A percentile compares a stretch with the other conserved stretches of the same genome.
Evolutionary conservation across 1,140 invertebrate genomes (phyloP).

Genomic region (Cotesia typhae): DNA sequence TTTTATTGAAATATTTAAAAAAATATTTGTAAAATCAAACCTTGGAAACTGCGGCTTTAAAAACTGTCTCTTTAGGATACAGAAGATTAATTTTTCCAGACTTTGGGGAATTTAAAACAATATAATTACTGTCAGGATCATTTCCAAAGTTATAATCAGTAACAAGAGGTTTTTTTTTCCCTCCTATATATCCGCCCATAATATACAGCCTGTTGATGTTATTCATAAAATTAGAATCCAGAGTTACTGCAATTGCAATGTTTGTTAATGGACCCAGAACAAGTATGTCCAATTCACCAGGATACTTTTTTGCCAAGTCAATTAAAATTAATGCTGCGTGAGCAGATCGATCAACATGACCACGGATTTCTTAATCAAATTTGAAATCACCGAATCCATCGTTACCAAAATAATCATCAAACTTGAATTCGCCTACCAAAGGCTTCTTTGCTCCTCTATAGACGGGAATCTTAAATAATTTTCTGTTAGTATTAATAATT

Average conservation of each 20-base stretch:
- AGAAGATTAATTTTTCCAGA: slow-evolving; percentile 51
- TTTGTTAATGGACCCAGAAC: slow-evolving; percentile 72
- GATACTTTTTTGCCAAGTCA: slow-evolving; percentile 59
- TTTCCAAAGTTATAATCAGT: slow-evolving; percentile 75
- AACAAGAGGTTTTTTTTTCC: slow-evolving; percentile 65
- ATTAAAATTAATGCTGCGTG: slow-evolving; percentile 60
- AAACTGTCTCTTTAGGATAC: slow-evolving; percentile 48
- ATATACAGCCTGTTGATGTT: slow-evolving; percentile 67
- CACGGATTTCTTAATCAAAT: slow-evolving; percentile 48
- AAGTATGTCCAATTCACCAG: slow-evolving; percentile 64
- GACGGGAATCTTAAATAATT: slow-evolving; percentile 62
- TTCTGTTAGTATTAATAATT: not conserved
- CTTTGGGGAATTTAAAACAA: slow-evolving; percentile 64
- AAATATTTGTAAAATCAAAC: slow-evolving; percentile 21
- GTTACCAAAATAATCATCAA: slow-evolving; percentile 56
- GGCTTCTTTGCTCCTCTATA: slow-evolving; percentile 59
- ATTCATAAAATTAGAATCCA: slow-evolving; percentile 67
- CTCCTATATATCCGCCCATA: slow-evolving; percentile 70
- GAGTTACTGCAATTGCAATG: slow-evolving; percentile 68
- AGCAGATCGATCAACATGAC: slow-evolving; percentile 50
- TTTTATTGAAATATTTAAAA: no score
- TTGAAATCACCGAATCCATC: slow-evolving; percentile 69
- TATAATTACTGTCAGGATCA: slow-evolving; percentile 72
- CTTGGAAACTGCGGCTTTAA: slow-evolving; percentile 14
- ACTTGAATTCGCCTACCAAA: slow-evolving; percentile 49